Evolutionary conservation across 2,888 invertebrate species (phyloP).

Genomic region (Mechanitis mazaeus): DNA sequence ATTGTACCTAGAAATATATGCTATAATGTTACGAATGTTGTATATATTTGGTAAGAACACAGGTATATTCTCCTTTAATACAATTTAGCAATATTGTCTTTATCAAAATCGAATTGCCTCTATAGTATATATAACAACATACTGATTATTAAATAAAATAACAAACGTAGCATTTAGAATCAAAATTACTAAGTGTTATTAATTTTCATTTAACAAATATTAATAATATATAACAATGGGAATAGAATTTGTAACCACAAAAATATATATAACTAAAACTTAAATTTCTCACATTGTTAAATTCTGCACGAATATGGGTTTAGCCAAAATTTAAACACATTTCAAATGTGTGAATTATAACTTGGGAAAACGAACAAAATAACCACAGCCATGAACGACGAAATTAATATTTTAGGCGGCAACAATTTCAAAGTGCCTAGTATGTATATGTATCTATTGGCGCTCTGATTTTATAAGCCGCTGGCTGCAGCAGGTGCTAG

Average conservation of each 20-base stretch:
- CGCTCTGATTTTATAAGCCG: too few relatives aligned
- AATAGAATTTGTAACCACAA: neutral
- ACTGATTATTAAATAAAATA: too few relatives aligned
- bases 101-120: too few relatives aligned
- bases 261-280: neutral
- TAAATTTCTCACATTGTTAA: slow-evolving; percentile 1
- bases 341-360: slow-evolving; percentile 18
- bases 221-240: neutral
- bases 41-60: too few relatives aligned
- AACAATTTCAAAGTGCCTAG: slow-evolving; percentile 12
- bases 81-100: too few relatives aligned
- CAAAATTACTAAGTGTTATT: neutral
- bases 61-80: too few relatives aligned
- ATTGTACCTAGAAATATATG: too few relatives aligned
- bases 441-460: neutral
- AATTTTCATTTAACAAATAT: neutral
- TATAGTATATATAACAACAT: too few relatives aligned
- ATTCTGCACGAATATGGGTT: slow-evolving; percentile 12
- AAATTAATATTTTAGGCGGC: slow-evolving; percentile 21
- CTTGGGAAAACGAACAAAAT: slow-evolving; percentile 13
- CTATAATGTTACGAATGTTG: too few relatives aligned
- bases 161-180: too few relatives aligned
- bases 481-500: too few relatives aligned
- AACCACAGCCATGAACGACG: slow-evolving; percentile 22
- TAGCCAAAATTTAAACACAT: slow-evolving; percentile 16